Evolutionary conservation across 1,140 invertebrate species (phyloP).

Genomic region (Drosophila orosa): DNA sequence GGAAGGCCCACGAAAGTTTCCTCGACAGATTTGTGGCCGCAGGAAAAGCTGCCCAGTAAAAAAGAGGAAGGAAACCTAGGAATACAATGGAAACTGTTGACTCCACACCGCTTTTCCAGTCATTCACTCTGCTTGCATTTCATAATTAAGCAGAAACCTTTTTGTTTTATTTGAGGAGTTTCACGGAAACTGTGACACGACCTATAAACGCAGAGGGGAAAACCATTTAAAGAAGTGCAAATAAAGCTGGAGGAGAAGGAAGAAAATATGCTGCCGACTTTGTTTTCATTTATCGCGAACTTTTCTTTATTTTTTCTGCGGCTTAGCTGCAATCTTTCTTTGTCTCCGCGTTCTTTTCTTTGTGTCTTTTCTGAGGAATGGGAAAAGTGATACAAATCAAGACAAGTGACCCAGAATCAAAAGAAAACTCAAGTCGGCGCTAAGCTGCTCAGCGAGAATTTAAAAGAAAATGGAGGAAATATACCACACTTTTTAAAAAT

Average conservation of each 20-base stretch:
- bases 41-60: constrained; percentile 1
- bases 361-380: constrained; percentile 5
- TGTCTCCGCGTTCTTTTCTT: constrained; percentile 9
- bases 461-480: neutral
- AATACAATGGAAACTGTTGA: constrained; percentile 27
- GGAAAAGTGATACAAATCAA: constrained; percentile 29
- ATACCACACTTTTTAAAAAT: neutral
- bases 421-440: constrained; percentile 1
- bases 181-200: constrained; percentile 47
- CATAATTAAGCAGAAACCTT: constrained; percentile 47
- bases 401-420: constrained; percentile 41
- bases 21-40: constrained; percentile 27
- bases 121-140: constrained; percentile 47
- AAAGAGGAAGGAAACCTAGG: neutral
- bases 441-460: constrained; percentile 28
- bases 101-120: neutral
- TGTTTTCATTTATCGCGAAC: constrained; percentile 48
- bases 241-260: neutral
- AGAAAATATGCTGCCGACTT: constrained; percentile 30
- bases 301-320: constrained; percentile 34
- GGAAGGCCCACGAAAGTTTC: constrained; percentile 25
- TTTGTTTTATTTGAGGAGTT: constrained; percentile 1
- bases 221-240: constrained; percentile 30
- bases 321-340: constrained; percentile 18
- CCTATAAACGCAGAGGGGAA: constrained; percentile 23